Base-by-base conservation (phyloP, 2,797 vertebrate genomes). In the Chelmon rostratus region DNA sequence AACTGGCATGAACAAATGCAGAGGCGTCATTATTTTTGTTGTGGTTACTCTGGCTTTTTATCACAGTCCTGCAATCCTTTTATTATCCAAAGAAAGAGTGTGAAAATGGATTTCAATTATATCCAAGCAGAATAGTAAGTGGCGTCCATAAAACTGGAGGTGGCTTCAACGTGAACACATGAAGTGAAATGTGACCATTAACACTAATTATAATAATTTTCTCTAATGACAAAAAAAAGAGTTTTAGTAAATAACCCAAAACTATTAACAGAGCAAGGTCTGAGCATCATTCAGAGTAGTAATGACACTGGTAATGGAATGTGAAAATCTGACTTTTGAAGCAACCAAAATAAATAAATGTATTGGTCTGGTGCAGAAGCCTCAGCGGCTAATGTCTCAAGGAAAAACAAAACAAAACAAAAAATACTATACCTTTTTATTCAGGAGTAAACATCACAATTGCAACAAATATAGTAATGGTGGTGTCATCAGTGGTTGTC, bases 41-140 rank as follows among this genome's bases (percentile, higher is more conserved):
- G 37, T 58, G 47, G 42, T 59, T 59, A 46, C 53, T 75, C 47
- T 35, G 77, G 42, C 49, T 56, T 78, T 84, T 77, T 69, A 74
- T 79, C 78, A 73, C 66, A 68, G 59, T 62, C 46, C 31, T 70
- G 56, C 57, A 58, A 40, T 76, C 62, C 50, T 84, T 76, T 81
- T 46, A 76, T 81, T 67, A 66, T 61, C 28, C 67, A 73, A 9
- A 28, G 38, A 71, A 50, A 58, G 35, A 69, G 46, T 52, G 52
- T 67, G 69, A 71, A 76, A 84, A 75, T 67, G 37, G 65, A 67
- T 78, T 78, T 83, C 63, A 62, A 53, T 73, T 78, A 46, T 46
- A 73, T 57, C 13, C 0, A 0, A 76, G 61, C 56, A 50, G 46
- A 82, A 68, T 50, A 70, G 38, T 37, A 56, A 79, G 61, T 31